A percentile compares a stretch with the other conserved stretches of the same genome.
phyloP scores from a whole-genome alignment of 2,797 vertebrate species.

The Nyctalus aviator region DNA sequence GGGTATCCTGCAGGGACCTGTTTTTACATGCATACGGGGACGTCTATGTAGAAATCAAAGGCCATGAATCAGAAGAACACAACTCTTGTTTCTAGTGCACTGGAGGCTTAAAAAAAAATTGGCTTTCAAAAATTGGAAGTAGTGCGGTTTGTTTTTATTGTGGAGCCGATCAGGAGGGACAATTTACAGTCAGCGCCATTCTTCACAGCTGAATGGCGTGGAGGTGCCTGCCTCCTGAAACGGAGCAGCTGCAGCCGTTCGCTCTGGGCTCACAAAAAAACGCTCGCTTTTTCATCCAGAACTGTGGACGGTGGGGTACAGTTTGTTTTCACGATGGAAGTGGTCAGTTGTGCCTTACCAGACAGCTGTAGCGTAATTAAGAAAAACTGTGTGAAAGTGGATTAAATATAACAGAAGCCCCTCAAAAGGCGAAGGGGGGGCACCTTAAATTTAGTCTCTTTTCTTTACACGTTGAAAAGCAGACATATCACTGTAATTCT shows the following conservation, averaged over 20 bases:
- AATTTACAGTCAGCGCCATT: conserved; percentile 89
- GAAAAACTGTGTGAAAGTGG: conserved; percentile 86
- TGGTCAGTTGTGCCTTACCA: conserved; percentile 86
- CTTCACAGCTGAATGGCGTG: conserved; percentile 87
- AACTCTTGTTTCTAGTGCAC: conserved; percentile 86
- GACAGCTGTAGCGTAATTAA: conserved; percentile 90
- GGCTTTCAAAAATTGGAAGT: conserved; percentile 88
- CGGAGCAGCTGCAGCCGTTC: conserved; percentile 87
- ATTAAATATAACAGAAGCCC: conserved; percentile 83
- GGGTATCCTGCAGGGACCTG: conserved; percentile 83
- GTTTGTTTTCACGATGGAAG: conserved; percentile 86
- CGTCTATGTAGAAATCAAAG: conserved; percentile 86
- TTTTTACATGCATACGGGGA: conserved; percentile 85
- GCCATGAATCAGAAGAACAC: conserved; percentile 86
- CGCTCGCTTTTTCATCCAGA: conserved; percentile 87
- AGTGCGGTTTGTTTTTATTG: conserved; percentile 89
- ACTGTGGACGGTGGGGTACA: conserved; percentile 85
- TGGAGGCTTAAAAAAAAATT: conserved; percentile 79
- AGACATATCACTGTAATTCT: conserved; percentile 55
- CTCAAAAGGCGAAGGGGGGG: conserved; percentile 43
- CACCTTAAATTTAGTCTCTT: conserved; percentile 73
- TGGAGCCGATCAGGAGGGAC: conserved; percentile 87
- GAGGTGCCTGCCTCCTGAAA: conserved; percentile 86
- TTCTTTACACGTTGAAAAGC: conserved; percentile 49
- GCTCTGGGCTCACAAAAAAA: conserved; percentile 87